Evolutionary conservation across 2,888 invertebrate species (phyloP), one percentile per base, ranked within the genome.

Genomic region (Acleris laterana): DNA sequence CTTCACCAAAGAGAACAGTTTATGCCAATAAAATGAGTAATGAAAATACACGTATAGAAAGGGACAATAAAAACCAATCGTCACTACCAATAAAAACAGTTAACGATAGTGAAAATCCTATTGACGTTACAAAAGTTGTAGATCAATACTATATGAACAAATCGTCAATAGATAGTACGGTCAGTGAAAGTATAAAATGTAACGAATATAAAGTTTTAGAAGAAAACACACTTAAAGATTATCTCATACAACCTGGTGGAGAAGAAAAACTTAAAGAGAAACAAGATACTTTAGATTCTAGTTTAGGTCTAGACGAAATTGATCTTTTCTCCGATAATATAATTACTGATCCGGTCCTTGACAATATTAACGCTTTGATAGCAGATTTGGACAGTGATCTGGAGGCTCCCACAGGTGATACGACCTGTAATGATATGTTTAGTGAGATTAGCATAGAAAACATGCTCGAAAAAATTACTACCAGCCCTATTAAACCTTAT

Each of bases 311-410:
- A 16, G 85, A 84, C 53, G 88, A 89, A 62, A 68, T 88, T 48
- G 90, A 87, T 74, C 81, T 88, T 64, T 90, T 91, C 80, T 65
- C 85, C 46, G 90, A 90, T 70, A 89, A 82, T 71, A 75, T 86
- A 62, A 77, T 72, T 6, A 76, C 84, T 7, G 87, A 89, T 69
- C 79, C 83, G 44, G 84, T 82, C n/a, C 81, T 88, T 63, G 85
- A 84, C 62, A 89, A 89, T 71, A 90, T 90, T 22, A 88, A 85
- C 74, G 85, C 82, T 32, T 76, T 89, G 19, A 90, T 91, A 71
- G 91, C 87, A 32, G 83, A 86, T 71, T 77, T 90, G 49, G 88
- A 90, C 70, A 77, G 85, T 63, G 88, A 89, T 61, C 71, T 88
- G 32, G 80, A 82, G 70, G 68, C 76, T 13, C 68, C 81, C 48